Evolutionary conservation across 2,888 invertebrate species (phyloP), one percentile per base, ranked within the genome.

Genomic region (Drosophila tripunctata): DNA sequence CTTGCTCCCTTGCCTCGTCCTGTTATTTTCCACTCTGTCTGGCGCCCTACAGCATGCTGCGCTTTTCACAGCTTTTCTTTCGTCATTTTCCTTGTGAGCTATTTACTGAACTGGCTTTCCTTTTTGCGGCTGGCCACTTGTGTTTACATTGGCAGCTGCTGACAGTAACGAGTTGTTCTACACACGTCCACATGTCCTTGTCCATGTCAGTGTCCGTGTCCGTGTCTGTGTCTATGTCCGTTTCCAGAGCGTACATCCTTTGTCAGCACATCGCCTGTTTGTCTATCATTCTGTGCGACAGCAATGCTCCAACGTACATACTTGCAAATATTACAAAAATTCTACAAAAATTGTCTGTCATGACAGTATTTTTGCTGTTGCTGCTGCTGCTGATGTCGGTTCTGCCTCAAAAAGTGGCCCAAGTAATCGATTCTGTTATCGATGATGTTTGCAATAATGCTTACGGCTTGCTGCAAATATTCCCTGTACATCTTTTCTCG

Each of bases 101-200:
- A 60, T 64, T 64, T 67, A 44, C 70, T 30, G 51, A 31, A 66
- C 66, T 70, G 73, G 67, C 70, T 50, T 71, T 83, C 66, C 73
- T 69, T 63, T 68, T 76, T 83, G 87, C 77, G 84, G 80, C 87
- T 77, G 63, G 52, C 84, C 87, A 85, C 79, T 83, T 87, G 76
- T 83, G 83, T 83, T 83, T 87, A 87, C 83, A 87, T 72, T 87
- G 83, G 71, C 83, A 87, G 82, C 70, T 78, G 76, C 78, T 85
- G 83, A 83, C 83, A 83, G 83, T 83, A 83, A 83, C 83, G 83
- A 83, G 83, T 82, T 87, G 79, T 85, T 83, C 85, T 70, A 78
- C 82, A 80, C 87, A 80, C 87, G 65, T 85, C 60, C 78, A 62
- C 71, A 63, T 66, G 67, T 85, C 52, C 72, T 7, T 40, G 43